Percentiles rank a stretch among this genome's conserved stretches.
phyloP scores from a whole-genome alignment of 2,888 invertebrate species.

The Dexiosoma caninum region DNA sequence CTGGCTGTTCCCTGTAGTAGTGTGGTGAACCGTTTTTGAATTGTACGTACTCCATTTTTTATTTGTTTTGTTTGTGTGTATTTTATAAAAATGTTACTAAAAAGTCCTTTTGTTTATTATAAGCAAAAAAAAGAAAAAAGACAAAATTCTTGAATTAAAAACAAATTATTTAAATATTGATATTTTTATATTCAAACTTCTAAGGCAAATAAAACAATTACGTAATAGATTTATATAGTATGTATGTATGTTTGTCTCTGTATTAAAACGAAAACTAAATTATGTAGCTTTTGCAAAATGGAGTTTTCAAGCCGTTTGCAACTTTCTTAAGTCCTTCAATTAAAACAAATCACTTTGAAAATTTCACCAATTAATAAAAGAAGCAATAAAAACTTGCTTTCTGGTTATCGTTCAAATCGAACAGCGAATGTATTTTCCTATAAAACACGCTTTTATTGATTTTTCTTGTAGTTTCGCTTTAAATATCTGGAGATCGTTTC shows the following conservation, averaged over 20 bases:
- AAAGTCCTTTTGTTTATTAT: slow-evolving; percentile 67
- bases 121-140: slow-evolving; percentile 60
- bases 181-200: not conserved
- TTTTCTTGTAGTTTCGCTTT: slow-evolving; percentile 24
- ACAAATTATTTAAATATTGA: slow-evolving; percentile 2
- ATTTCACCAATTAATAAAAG: slow-evolving; percentile 28
- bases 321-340: slow-evolving; percentile 16
- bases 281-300: not conserved
- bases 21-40: slow-evolving; percentile 78
- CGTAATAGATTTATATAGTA: slow-evolving; percentile 10
- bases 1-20: slow-evolving; percentile 77
- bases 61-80: slow-evolving; percentile 63
- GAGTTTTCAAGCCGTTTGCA: not conserved
- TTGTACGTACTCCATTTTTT: slow-evolving; percentile 77
- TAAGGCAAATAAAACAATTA: not conserved
- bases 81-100: slow-evolving; percentile 61
- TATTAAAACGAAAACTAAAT: not conserved
- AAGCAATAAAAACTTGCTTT: slow-evolving; percentile 69
- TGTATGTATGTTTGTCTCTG: too few species aligned
- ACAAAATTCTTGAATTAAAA: slow-evolving; percentile 62
- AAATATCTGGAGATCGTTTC: slow-evolving; percentile 73
- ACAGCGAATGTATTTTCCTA: too few species aligned
- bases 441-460: slow-evolving; percentile 14
- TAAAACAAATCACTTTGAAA: slow-evolving; percentile 32
- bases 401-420: slow-evolving; percentile 68